These are phyloP conservation scores for Pteromalus puparum DNA, from an alignment of 1,140 invertebrate genomes.

Conservation along the genomic window DNA sequence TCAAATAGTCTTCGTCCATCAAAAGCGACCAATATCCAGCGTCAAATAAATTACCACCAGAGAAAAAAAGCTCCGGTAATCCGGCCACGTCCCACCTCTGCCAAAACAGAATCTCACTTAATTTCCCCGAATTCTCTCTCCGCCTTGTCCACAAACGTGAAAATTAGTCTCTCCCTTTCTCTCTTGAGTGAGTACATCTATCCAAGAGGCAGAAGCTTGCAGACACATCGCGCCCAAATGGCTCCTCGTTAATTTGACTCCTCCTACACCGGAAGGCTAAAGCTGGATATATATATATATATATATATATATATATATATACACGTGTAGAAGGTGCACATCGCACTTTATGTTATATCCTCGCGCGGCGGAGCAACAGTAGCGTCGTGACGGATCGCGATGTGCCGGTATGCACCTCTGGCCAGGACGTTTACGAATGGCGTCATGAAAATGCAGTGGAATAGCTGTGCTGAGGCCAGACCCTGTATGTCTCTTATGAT, in stretches of 20 bases:
- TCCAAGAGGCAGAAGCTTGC: background rate
- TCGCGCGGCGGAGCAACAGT: background rate
- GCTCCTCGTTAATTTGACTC: constrained; percentile 7
- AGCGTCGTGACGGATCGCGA: background rate
- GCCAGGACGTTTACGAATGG: background rate
- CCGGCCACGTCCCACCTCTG: background rate
- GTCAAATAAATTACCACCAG: too few relatives aligned
- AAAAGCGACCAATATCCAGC: too few relatives aligned
- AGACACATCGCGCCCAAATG: background rate
- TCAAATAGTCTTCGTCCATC: too few relatives aligned
- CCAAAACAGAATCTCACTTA: constrained; percentile 22
- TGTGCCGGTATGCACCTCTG: background rate
- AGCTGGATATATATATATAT: background rate
- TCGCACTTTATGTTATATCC: background rate
- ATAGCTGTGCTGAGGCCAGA: background rate
- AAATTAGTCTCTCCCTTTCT: background rate
- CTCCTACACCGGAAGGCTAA: background rate
- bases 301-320: background rate
- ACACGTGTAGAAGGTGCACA: too few relatives aligned
- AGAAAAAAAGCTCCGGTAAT: background rate
- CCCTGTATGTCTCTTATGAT: background rate
- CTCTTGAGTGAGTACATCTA: background rate
- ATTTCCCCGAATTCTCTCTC: constrained; percentile 6
- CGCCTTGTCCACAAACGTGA: background rate
- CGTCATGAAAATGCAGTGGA: background rate